These are phyloP conservation scores for Ischnus inquisitorius DNA, from an alignment of 2,888 invertebrate species.

Conservation along the genomic window DNA sequence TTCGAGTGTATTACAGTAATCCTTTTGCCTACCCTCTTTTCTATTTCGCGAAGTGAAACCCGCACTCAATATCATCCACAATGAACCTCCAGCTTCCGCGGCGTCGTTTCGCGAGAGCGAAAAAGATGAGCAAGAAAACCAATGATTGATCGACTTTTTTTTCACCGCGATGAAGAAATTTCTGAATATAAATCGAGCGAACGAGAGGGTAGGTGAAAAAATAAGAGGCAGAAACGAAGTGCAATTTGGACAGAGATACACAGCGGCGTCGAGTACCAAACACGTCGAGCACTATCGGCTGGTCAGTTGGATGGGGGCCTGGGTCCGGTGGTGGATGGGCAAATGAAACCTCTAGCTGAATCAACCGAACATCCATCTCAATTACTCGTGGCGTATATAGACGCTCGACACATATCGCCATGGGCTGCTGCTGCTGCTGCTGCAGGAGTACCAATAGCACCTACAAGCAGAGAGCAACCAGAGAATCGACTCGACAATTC, in stretches of 20 bases:
- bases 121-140: background rate
- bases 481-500: slow-evolving; percentile 77
- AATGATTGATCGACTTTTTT: background rate
- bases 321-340: slow-evolving; percentile 38
- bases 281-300: slow-evolving; percentile 46
- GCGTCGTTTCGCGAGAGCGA: too few relatives aligned
- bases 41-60: slow-evolving; percentile 1
- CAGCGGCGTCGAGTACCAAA: slow-evolving; percentile 37
- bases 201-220: slow-evolving; percentile 14
- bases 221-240: slow-evolving; percentile 41
- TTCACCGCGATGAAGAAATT: background rate
- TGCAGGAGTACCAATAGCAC: slow-evolving; percentile 38
- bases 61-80: background rate
- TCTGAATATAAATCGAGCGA: background rate
- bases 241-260: slow-evolving; percentile 47
- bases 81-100: background rate
- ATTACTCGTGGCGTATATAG: slow-evolving; percentile 78
- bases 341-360: slow-evolving; percentile 74
- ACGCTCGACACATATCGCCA: slow-evolving; percentile 67
- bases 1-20: slow-evolving; percentile 37
- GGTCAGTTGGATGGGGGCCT: slow-evolving; percentile 7
- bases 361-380: slow-evolving; percentile 82
- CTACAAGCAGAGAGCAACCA: slow-evolving; percentile 37
- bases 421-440: slow-evolving; percentile 48
- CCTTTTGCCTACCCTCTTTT: slow-evolving; percentile 8